Conservation (phyloP, 2,888 invertebrate species). For the Cactoblastis cactorum region DNA sequence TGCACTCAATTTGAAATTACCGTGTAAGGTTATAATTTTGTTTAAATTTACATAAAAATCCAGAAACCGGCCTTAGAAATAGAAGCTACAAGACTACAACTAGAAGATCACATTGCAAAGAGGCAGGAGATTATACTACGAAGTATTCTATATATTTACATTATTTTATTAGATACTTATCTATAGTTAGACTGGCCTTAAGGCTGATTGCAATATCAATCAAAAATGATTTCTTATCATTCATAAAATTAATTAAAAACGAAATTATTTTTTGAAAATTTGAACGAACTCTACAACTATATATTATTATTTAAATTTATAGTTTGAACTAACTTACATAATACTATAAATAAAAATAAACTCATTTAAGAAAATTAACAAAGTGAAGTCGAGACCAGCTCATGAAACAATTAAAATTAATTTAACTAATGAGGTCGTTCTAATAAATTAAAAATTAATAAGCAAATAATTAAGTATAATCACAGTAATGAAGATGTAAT, state of each 20-base stretch:
- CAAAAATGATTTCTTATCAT: not conserved
- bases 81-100: slow-evolving; percentile 47
- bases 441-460: slow-evolving; percentile 16
- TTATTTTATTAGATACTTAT: slow-evolving; percentile 8
- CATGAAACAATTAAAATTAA: slow-evolving; percentile 23
- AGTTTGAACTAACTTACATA: not conserved
- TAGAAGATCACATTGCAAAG: slow-evolving; percentile 73
- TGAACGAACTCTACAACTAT: too few species aligned
- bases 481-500: not conserved
- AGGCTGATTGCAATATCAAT: slow-evolving; percentile 2
- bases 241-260: not conserved
- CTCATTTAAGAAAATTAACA: not conserved
- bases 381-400: slow-evolving; percentile 37
- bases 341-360: not conserved
- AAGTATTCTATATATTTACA: slow-evolving; percentile 23
- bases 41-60: too few species aligned
- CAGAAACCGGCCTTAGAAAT: slow-evolving; percentile 40
- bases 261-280: not conserved
- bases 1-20: too few species aligned
- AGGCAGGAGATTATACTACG: slow-evolving; percentile 48
- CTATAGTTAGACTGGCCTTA: slow-evolving; percentile 9
- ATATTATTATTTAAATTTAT: not conserved
- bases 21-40: too few species aligned
- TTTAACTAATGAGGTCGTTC: slow-evolving; percentile 28
- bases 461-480: too few species aligned